Evolutionary conservation across 2,113 vertebrate genomes (phyloP).

Genomic region (Macrotis lagotis): DNA sequence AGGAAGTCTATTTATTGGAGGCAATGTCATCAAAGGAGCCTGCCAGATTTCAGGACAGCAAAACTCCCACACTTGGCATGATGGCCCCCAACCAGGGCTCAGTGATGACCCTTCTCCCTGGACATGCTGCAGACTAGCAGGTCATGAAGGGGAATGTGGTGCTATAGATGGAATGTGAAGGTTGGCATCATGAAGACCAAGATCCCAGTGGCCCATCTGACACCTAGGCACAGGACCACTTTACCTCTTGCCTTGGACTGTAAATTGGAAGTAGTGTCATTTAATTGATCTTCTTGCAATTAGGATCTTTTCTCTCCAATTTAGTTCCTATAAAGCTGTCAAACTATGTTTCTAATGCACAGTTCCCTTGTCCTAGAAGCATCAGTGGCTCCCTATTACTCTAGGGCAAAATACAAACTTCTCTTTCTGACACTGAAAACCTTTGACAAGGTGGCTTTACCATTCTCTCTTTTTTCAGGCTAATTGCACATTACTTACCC

Average conservation of each 20-base stretch:
- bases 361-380: background rate
- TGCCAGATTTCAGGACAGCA: background rate
- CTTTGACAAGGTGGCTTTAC: too few relatives aligned
- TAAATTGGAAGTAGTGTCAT: background rate
- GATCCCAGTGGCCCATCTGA: background rate
- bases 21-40: background rate
- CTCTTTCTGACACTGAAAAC: too few relatives aligned
- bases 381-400: background rate
- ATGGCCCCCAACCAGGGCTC: background rate
- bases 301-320: background rate
- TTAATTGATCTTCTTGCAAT: too few relatives aligned
- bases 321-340: background rate
- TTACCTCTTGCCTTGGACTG: background rate
- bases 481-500: too few relatives aligned
- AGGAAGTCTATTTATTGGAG: background rate
- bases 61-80: background rate
- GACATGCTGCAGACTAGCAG: too few relatives aligned
- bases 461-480: too few relatives aligned
- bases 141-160: background rate
- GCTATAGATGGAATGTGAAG: background rate
- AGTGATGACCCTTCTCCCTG: background rate
- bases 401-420: too few relatives aligned
- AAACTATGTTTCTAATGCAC: background rate
- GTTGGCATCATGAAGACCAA: background rate
- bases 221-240: background rate